Base-by-base conservation (phyloP, 2,797 vertebrate species). In the Eurystomus glaucurus region DNA sequence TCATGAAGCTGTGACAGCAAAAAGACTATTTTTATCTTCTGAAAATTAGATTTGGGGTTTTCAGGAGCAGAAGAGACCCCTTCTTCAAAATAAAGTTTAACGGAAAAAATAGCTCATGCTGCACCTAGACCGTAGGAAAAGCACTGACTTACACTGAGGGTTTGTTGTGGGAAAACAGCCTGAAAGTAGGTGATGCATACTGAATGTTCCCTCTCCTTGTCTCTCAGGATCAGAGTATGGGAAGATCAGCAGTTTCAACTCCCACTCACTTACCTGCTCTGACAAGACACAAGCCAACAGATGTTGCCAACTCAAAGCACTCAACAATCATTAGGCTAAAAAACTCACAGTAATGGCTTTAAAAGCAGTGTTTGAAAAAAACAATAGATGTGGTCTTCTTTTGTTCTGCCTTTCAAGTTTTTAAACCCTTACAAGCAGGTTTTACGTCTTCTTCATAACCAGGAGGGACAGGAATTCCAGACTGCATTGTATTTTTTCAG, bases 241-340 rank as follows among this genome's bases (percentile, higher is more conserved):
- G 62, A 95, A 93, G 51, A 95, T 97, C 86, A 95, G 92, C 95
- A 89, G 43, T 93, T 96, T 93, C 86, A 93, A 70, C 60, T 93
- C 78, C 88, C 90, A 82, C 66, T 85, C 64, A 46, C 29, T 88
- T 61, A 91, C 96, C 55, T 74, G 64, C 88, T 62, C 66, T 90
- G 80, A 92, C 91, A 97, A 70, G 78, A 97, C 84, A 62, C 66
- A 89, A 94, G 68, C 33, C 89, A 95, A 89, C 81, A 96, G 86
- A 95, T 89, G 86, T 52, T 93, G 64, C 75, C 71, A 93, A 93
- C 3, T 8, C 83, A 71, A 88, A 95, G 65, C 54, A 62, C 71
- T 88, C 86, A 93, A 33, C 85, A 88, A 71, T 82, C 77, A 87
- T 89, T 83, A 96, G 77, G 70, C 41, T 93, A 76, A 75, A 92